A percentile compares a stretch with the other conserved stretches of the same genome.
Evolutionary conservation across 2,888 invertebrate genomes (phyloP).

Genomic region (Chouioia cunea): DNA sequence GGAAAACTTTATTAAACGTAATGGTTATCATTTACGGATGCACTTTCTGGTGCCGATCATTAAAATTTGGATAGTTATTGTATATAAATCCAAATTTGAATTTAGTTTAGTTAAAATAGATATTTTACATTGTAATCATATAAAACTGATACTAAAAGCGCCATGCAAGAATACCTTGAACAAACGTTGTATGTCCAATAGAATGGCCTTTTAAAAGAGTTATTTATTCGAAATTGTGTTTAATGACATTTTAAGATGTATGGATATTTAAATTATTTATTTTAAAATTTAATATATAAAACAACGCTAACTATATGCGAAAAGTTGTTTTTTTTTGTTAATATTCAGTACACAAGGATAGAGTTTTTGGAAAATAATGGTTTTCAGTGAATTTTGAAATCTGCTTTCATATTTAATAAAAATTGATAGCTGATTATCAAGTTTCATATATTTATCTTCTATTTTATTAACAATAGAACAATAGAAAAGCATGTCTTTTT

Average conservation of each 20-base stretch:
- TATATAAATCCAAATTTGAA: too few species aligned
- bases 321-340: conserved; percentile 8
- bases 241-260: neutral
- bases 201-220: too few species aligned
- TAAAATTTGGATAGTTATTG: too few species aligned
- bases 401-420: neutral
- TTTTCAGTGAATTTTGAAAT: conserved; percentile 15
- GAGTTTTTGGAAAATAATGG: conserved; percentile 39
- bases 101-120: too few species aligned
- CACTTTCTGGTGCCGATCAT: too few species aligned
- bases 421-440: conserved; percentile 7
- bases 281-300: neutral
- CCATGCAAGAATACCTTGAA: too few species aligned
- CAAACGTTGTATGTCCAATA: too few species aligned
- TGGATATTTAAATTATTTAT: conserved; percentile 10
- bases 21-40: too few species aligned
- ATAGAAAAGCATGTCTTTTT: conserved; percentile 38
- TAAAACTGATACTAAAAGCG: too few species aligned
- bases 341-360: conserved; percentile 4
- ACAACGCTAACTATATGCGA: neutral
- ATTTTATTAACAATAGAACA: neutral
- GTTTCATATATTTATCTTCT: neutral
- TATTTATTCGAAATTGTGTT: too few species aligned
- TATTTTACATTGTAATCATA: too few species aligned
- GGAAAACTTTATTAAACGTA: too few species aligned